Conservation (phyloP, 2,113 vertebrate species). For the Poecile atricapillus region DNA sequence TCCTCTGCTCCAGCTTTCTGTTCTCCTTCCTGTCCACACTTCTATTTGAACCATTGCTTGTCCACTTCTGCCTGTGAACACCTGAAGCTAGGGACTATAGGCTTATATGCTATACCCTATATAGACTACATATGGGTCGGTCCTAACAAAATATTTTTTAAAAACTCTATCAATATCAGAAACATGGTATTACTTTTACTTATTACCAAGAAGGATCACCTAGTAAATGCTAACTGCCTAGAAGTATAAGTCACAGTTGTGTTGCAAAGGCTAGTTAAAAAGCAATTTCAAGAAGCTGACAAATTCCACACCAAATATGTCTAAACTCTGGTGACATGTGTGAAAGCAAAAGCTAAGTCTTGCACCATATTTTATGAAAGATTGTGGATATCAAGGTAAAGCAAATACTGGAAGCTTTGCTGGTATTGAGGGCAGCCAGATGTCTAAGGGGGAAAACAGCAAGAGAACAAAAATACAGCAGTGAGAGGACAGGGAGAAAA, state of each 20-base stretch:
- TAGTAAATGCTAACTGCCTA: neutral
- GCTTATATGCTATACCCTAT: too few relatives aligned
- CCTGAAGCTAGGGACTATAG: neutral
- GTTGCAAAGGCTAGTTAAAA: neutral
- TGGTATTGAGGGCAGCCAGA: neutral
- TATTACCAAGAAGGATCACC: neutral
- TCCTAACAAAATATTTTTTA: neutral
- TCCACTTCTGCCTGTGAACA: neutral
- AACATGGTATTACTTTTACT: neutral
- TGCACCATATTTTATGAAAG: neutral
- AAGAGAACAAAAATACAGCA: neutral
- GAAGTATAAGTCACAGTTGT: neutral
- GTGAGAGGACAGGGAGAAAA: neutral
- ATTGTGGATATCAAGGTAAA: neutral
- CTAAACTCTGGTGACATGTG: fast-evolving
- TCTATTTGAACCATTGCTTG: neutral
- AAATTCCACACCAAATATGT: neutral
- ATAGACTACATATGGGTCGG: neutral
- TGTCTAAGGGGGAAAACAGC: neutral
- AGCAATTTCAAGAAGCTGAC: neutral
- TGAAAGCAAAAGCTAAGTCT: neutral
- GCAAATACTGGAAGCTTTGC: neutral
- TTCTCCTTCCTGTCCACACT: neutral
- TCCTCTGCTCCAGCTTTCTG: neutral
- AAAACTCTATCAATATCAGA: neutral